Percentiles rank a stretch among this genome's conserved stretches.
Conservation (phyloP, 2,113 vertebrate genomes). For the Martes martes region DNA sequence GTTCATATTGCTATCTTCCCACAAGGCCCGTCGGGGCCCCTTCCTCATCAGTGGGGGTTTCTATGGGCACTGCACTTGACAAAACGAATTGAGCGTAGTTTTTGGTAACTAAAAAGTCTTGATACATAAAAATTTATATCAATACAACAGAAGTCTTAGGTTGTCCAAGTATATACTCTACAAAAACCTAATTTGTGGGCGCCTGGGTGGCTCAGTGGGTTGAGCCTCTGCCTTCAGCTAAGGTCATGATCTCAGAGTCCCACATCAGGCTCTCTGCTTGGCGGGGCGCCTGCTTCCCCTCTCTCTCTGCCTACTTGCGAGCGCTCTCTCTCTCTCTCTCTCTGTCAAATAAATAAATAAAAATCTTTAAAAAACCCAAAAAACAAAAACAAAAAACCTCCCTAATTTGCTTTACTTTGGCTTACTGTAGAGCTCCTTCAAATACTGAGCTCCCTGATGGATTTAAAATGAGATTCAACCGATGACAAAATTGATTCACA, state of each 20-base stretch:
- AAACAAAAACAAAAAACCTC: too few relatives aligned
- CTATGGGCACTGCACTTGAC: not conserved
- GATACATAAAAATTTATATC: not conserved
- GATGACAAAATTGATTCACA: constrained; percentile 22
- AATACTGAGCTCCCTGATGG: not conserved
- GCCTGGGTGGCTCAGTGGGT: too few relatives aligned
- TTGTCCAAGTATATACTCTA: not conserved
- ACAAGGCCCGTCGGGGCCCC: not conserved
- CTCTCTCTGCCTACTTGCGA: too few relatives aligned
- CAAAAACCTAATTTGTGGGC: not conserved
- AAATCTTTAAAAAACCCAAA: too few relatives aligned
- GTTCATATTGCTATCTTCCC: not conserved
- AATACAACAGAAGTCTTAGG: not conserved
- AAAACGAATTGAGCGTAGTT: not conserved
- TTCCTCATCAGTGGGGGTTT: not conserved
- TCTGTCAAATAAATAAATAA: too few relatives aligned
- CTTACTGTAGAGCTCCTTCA: not conserved
- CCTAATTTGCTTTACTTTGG: not conserved
- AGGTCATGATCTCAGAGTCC: too few relatives aligned
- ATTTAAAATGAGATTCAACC: constrained; percentile 36
- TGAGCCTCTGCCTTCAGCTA: too few relatives aligned
- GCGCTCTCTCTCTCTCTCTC: too few relatives aligned
- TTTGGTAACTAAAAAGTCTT: not conserved
- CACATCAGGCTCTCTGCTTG: too few relatives aligned
- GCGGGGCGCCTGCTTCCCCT: too few relatives aligned